Conservation (phyloP, 2,113 vertebrate species). For the Megalops atlanticus region DNA sequence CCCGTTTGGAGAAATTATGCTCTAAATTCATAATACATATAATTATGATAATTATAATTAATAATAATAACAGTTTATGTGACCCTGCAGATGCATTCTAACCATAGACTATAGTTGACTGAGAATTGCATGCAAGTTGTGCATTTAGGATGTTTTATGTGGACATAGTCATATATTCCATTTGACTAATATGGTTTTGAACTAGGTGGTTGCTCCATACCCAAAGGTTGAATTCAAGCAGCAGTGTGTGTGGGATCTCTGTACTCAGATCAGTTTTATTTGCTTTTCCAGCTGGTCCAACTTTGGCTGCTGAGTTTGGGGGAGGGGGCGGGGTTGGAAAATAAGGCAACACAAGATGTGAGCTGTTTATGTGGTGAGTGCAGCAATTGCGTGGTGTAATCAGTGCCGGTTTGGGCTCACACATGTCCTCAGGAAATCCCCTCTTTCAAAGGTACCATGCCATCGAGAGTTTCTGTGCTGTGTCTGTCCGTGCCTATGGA, state of each 20-base stretch:
- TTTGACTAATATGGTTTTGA: not conserved
- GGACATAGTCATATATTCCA: too few species aligned
- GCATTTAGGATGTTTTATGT: too few species aligned
- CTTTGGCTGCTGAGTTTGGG: conserved; percentile 7
- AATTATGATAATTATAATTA: too few species aligned
- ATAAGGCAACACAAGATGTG: not conserved
- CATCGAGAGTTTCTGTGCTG: not conserved
- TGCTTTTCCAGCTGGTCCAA: not conserved
- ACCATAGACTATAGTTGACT: too few species aligned
- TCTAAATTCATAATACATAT: too few species aligned
- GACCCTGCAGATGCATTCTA: too few species aligned
- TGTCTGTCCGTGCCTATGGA: not conserved
- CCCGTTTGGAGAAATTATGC: too few species aligned
- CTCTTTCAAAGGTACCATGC: not conserved
- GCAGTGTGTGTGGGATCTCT: not conserved
- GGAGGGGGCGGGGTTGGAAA: not conserved
- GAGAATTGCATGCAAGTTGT: too few species aligned
- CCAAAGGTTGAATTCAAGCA: not conserved
- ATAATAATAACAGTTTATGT: too few species aligned
- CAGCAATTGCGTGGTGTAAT: not conserved
- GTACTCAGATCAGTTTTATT: too few species aligned
- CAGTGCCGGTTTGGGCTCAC: not conserved
- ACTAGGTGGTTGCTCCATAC: not conserved
- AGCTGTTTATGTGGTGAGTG: not conserved
- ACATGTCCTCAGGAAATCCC: not conserved